phyloP scores from a whole-genome alignment of 2,797 vertebrate genomes.

The Eremophila alpestris region DNA sequence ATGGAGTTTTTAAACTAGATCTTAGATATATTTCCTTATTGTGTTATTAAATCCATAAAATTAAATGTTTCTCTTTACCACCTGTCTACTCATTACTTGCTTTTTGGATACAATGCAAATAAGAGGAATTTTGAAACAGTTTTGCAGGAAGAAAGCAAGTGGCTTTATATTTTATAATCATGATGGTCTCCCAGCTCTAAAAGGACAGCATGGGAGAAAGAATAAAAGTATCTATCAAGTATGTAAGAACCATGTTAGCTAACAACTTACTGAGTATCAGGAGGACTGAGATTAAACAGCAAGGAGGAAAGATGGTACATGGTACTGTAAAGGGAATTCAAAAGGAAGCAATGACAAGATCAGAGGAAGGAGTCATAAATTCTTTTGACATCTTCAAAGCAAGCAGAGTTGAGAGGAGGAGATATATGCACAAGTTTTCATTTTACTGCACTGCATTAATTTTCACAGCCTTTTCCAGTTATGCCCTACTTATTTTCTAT shows the following conservation, averaged over 20 bases:
- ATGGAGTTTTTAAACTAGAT: background rate
- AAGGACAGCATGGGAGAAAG: background rate
- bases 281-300: background rate
- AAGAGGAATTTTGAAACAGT: background rate
- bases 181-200: background rate
- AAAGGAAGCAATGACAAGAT: constrained; percentile 11
- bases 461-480: background rate
- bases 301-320: background rate
- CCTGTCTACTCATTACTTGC: background rate
- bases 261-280: background rate
- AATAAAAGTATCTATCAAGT: background rate
- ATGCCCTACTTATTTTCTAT: constrained; percentile 36
- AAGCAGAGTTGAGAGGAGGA: background rate
- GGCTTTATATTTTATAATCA: background rate
- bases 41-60: background rate
- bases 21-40: background rate
- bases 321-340: background rate
- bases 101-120: background rate
- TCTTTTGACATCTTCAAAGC: constrained; percentile 41
- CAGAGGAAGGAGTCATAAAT: constrained; percentile 17
- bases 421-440: background rate
- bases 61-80: background rate
- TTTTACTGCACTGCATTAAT: constrained; percentile 19
- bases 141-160: background rate
- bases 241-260: background rate